Evolutionary conservation across 2,888 invertebrate genomes (phyloP), one percentile per base, ranked within the genome.

Genomic region (Notodonta dromedarius): DNA sequence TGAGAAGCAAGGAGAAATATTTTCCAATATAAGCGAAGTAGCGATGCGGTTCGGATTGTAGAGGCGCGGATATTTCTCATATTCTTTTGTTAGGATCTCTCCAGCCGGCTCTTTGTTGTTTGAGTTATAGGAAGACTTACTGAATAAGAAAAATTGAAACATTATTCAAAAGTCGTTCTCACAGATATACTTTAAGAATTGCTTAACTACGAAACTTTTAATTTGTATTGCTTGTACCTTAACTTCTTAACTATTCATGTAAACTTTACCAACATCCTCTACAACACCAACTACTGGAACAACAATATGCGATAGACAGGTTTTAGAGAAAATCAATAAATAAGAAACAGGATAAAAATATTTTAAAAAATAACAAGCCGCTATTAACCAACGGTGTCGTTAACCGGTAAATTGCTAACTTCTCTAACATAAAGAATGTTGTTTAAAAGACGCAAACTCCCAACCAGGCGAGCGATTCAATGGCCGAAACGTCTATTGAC

Each of bases 41-140:
- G 83, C 84, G 84, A 88, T 86, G 82, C 87, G 86, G 85, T 87
- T 83, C 85, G 80, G 83, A 88, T 88, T 88, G 87, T 85, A 82
- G 82, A 81, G 76, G 82, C 82, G 85, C 79, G 86, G 86, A 89
- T 90, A 91, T 90, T 90, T 88, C 87, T 89, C 87, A 90, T 89
- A 89, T 90, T 90, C 90, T 87, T 92, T 92, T 92, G 91, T 92
- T 82, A 80, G 80, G 78, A 86, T 84, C 83, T 79, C 82, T 79
- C 82, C 85, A 86, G 86, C 77, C 86, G 84, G 84, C 82, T 86
- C 86, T 90, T 90, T 90, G 90, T 90, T 90, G 84, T 88, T 85
- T 83, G 85, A 86, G 84, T 88, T 88, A 89, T 87, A 85, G 75
- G 79, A 79, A 81, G 80, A 85, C 85, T 87, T 81, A 84, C 80